phyloP scores from a whole-genome alignment of 1,140 invertebrate genomes.

The Amphibalanus amphitrite region DNA sequence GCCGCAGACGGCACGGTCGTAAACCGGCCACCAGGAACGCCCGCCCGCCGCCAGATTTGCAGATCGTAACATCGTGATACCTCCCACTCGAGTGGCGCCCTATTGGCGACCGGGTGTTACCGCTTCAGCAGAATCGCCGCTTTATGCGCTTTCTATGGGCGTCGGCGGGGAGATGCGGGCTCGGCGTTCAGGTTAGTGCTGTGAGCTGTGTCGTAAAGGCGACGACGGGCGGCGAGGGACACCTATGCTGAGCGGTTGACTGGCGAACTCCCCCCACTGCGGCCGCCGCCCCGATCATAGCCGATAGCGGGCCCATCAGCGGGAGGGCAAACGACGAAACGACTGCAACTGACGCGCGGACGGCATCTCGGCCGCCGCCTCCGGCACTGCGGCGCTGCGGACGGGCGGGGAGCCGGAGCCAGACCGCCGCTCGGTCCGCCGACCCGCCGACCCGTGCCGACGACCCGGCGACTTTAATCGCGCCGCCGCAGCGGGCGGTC shows the following conservation, averaged over 20 bases:
- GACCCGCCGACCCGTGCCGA: neutral
- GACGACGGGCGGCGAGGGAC: neutral
- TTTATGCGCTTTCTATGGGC: neutral
- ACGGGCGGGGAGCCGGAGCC: too few relatives aligned
- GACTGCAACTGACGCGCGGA: neutral
- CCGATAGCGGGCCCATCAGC: too few relatives aligned
- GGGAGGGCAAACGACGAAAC: too few relatives aligned
- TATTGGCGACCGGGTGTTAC: neutral
- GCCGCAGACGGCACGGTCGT: too few relatives aligned
- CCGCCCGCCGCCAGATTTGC: neutral
- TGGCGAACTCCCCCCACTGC: too few relatives aligned
- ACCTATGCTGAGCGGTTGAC: too few relatives aligned
- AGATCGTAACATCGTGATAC: neutral
- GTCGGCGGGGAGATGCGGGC: too few relatives aligned
- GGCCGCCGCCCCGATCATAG: too few relatives aligned
- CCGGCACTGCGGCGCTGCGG: too few relatives aligned
- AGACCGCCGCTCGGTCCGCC: neutral
- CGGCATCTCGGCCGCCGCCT: too few relatives aligned
- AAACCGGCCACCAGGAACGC: too few relatives aligned
- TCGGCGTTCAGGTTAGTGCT: too few relatives aligned
- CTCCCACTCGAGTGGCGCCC: neutral
- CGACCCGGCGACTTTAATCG: neutral
- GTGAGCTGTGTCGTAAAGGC: neutral
- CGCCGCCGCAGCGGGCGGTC: neutral
- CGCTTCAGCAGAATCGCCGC: neutral